Conservation (phyloP, 2,888 invertebrate genomes). For the Subacronicta megacephala region DNA sequence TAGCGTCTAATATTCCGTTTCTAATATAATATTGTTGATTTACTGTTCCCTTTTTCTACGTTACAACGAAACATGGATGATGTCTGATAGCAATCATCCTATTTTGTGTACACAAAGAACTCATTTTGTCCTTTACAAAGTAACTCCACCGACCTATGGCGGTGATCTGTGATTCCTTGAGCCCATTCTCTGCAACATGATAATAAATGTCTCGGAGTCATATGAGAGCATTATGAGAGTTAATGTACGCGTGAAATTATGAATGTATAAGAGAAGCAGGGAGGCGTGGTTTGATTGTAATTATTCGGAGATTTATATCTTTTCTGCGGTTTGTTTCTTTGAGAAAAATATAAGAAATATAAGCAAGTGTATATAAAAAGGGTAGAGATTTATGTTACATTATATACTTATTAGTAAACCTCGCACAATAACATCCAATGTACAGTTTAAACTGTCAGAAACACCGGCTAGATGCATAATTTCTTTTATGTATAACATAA, state of each 20-base stretch:
- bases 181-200: constrained; percentile 31
- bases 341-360: not conserved
- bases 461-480: too few relatives aligned
- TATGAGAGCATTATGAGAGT: constrained; percentile 18
- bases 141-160: constrained; percentile 41
- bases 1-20: too few relatives aligned
- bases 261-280: not conserved
- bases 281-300: constrained; percentile 1
- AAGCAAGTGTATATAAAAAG: not conserved
- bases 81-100: constrained; percentile 60
- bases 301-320: not conserved
- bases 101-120: constrained; percentile 59
- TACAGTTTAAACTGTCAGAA: too few relatives aligned
- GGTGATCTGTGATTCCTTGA: constrained; percentile 49
- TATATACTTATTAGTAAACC: too few relatives aligned
- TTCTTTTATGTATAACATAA: too few relatives aligned
- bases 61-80: constrained; percentile 39
- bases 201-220: constrained; percentile 33
- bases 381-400: not conserved
- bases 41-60: constrained; percentile 48
- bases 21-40: constrained; percentile 29
- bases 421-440: too few relatives aligned
- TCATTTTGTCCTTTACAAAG: constrained; percentile 57
- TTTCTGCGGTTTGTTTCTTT: not conserved
- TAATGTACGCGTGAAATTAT: constrained; percentile 16